Evolutionary conservation across 2,113 vertebrate genomes (phyloP).

Genomic region (Malurus alboscapulatus): DNA sequence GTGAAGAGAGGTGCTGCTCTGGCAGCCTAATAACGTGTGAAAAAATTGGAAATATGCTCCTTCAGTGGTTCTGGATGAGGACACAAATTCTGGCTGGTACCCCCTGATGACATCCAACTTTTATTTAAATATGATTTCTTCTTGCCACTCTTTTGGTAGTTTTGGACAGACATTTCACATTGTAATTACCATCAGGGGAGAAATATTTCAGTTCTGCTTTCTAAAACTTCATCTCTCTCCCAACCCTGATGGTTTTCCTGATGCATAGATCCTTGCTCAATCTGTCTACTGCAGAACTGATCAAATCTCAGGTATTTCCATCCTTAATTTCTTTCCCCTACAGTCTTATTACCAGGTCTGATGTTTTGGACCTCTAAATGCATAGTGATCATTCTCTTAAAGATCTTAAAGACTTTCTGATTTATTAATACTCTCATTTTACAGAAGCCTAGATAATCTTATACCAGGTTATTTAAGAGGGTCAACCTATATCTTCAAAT

Average conservation of each 20-base stretch:
- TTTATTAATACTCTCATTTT: conserved; percentile 24
- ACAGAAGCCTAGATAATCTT: background rate
- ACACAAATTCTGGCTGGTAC: background rate
- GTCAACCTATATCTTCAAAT: background rate
- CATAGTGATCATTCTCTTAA: background rate
- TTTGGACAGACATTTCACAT: background rate
- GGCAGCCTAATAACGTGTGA: background rate
- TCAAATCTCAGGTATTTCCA: background rate
- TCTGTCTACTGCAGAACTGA: background rate
- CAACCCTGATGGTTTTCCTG: fast-evolving
- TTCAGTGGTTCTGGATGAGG: background rate
- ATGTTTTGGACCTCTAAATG: background rate
- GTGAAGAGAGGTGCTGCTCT: background rate
- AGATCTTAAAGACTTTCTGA: background rate
- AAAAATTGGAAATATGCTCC: background rate
- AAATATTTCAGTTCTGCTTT: background rate
- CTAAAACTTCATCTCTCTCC: background rate
- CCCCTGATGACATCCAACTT: background rate
- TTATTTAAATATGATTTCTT: background rate
- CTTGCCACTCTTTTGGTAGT: background rate
- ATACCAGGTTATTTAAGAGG: background rate
- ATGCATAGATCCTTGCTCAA: background rate
- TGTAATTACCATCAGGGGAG: background rate
- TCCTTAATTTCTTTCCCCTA: background rate
- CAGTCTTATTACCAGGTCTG: background rate